phyloP scores from a whole-genome alignment of 2,113 vertebrate genomes.

The Chaetops frenatus region DNA sequence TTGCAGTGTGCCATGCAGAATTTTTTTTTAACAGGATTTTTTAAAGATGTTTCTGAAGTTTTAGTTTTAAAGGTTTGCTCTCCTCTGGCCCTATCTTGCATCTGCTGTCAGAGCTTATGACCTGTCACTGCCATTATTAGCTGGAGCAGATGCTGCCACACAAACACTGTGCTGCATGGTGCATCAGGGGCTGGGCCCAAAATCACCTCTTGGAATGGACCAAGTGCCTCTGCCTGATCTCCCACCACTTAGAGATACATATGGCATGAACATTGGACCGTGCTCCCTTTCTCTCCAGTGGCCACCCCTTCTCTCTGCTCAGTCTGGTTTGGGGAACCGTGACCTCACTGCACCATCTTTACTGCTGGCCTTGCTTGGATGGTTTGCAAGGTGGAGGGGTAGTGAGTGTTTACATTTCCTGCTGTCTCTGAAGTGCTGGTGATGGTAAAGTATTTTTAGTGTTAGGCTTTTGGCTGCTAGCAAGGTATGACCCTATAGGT shows the following conservation, averaged over 20 bases:
- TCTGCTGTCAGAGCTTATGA: neutral
- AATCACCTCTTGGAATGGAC: neutral
- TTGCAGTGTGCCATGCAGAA: neutral
- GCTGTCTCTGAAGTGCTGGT: neutral
- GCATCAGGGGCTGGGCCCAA: neutral
- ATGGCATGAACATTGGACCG: neutral
- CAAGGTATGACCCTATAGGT: neutral
- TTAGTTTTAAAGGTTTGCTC: neutral
- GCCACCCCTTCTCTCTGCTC: neutral
- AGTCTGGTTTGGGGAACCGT: rapidly evolving
- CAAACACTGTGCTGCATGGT: rapidly evolving
- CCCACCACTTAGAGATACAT: neutral
- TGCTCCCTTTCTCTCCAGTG: rapidly evolving
- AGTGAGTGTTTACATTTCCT: neutral
- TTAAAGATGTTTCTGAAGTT: neutral
- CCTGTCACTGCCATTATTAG: neutral
- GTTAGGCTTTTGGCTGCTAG: neutral
- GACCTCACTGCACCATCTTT: neutral
- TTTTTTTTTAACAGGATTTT: neutral
- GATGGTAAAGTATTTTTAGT: neutral
- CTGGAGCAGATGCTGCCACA: neutral
- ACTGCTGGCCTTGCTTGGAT: neutral
- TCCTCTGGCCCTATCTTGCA: neutral
- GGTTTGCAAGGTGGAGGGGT: too few species aligned
- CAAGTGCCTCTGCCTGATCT: neutral